A percentile compares a stretch with the other conserved stretches of the same genome.
phyloP scores from a whole-genome alignment of 2,113 vertebrate species.

The Setophaga coronata region DNA sequence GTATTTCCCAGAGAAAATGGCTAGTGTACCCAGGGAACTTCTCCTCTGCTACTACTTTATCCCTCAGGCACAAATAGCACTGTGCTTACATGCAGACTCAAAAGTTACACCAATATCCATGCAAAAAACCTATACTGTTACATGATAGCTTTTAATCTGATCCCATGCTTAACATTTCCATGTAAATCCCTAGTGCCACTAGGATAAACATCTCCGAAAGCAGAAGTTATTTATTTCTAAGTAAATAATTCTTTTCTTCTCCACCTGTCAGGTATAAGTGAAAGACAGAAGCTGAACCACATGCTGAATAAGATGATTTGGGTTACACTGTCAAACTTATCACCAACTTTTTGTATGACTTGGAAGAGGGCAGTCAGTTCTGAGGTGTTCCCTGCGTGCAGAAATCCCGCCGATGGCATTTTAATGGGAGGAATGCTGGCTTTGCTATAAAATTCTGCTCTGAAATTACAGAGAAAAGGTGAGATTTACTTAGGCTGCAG shows the following conservation, averaged over 20 bases:
- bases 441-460: neutral
- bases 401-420: neutral
- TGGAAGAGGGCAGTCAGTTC: neutral
- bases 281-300: neutral
- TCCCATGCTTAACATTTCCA: neutral
- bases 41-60: neutral
- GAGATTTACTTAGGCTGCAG: neutral
- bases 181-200: neutral
- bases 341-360: neutral
- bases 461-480: neutral
- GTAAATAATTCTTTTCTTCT: neutral
- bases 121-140: neutral
- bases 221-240: neutral
- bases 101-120: neutral
- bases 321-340: neutral
- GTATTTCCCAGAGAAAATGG: neutral
- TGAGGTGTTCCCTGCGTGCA: neutral
- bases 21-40: neutral
- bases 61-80: neutral
- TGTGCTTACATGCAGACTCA: neutral
- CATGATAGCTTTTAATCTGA: neutral
- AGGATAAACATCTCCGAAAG: neutral
- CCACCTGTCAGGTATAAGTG: neutral
- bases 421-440: neutral
- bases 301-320: neutral